A percentile compares a stretch with the other conserved stretches of the same genome.
phyloP scores from a whole-genome alignment of 2,888 invertebrate species.

The Papilio elwesi region DNA sequence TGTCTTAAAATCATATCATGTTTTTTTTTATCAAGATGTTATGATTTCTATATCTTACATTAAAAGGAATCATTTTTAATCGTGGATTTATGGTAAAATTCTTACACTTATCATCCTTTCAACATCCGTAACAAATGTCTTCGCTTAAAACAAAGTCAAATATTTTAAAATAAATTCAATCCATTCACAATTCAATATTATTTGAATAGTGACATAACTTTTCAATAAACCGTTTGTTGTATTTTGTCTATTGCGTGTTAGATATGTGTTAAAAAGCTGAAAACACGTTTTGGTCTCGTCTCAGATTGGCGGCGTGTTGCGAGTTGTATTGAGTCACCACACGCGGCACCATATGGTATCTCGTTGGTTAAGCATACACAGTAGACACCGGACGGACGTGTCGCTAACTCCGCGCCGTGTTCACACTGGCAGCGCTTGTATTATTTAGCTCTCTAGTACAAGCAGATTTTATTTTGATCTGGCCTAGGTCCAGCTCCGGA shows the following conservation, averaged over 20 bases:
- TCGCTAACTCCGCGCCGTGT: conserved; percentile 50
- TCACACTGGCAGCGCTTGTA: conserved; percentile 47
- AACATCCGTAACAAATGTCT: too few relatives aligned
- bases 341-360: conserved; percentile 70
- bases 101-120: too few relatives aligned
- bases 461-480: not conserved
- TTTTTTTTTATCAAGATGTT: too few relatives aligned
- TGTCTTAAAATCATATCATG: too few relatives aligned
- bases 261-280: conserved; percentile 29
- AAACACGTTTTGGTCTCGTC: conserved; percentile 31
- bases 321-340: conserved; percentile 61
- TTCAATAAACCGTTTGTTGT: conserved; percentile 5
- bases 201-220: not conserved
- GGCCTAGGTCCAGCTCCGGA: too few relatives aligned
- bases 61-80: too few relatives aligned
- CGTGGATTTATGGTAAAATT: too few relatives aligned
- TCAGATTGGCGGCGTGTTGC: conserved; percentile 29
- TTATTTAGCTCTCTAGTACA: not conserved
- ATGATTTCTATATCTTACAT: too few relatives aligned
- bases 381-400: conserved; percentile 62
- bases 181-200: not conserved
- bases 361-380: conserved; percentile 59
- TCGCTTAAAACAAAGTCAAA: too few relatives aligned
- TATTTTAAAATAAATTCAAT: not conserved
- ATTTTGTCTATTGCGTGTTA: conserved; percentile 34